These are phyloP conservation scores for Monarcha castaneiventris DNA, from an alignment of 2,113 vertebrate species.

Conservation along the genomic window DNA sequence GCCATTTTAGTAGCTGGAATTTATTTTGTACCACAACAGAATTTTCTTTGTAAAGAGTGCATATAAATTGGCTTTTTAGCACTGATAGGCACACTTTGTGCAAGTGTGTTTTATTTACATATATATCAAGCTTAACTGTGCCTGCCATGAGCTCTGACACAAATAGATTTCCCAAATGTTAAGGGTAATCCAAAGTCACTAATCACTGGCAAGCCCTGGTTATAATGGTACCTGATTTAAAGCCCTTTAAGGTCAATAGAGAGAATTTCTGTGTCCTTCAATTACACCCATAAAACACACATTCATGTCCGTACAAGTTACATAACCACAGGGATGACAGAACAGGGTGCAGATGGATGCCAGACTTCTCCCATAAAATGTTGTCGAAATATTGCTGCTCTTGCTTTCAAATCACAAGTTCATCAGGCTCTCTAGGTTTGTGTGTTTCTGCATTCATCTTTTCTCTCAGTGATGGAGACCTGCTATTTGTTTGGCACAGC, in stretches of 20 bases:
- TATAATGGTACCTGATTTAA: conserved; percentile 4
- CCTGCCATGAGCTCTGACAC: not conserved
- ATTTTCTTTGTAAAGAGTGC: not conserved
- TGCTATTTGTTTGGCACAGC: not conserved
- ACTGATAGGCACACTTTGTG: not conserved
- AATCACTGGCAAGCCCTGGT: not conserved
- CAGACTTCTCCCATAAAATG: not conserved
- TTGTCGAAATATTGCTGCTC: not conserved
- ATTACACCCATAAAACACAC: not conserved
- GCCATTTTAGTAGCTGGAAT: not conserved
- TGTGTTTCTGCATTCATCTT: not conserved
- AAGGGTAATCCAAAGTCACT: not conserved
- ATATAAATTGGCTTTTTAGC: not conserved
- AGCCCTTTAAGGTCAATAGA: not conserved
- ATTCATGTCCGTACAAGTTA: not conserved
- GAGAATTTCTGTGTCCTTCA: conserved; percentile 7
- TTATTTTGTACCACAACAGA: not conserved
- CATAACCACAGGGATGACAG: not conserved
- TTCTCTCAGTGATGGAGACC: not conserved
- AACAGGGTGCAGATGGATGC: not conserved
- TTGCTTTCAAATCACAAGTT: not conserved
- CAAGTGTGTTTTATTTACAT: not conserved
- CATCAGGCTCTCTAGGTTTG: not conserved
- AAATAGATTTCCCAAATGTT: not conserved
- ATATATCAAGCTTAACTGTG: not conserved